These are phyloP conservation scores for Eupithecia subfuscata DNA, from an alignment of 2,888 invertebrate genomes.

Conservation along the genomic window DNA sequence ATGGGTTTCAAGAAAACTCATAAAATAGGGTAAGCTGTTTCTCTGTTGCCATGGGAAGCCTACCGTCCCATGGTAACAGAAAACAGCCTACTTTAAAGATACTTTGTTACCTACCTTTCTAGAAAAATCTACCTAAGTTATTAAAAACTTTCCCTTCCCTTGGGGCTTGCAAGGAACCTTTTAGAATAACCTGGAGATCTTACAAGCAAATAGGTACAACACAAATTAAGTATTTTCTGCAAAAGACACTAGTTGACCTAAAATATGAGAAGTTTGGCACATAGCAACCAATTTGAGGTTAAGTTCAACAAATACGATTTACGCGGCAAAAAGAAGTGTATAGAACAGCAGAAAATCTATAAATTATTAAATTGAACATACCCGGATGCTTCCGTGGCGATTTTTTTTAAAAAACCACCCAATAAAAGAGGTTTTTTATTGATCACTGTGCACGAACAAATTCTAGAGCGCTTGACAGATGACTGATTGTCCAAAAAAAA, in stretches of 20 bases:
- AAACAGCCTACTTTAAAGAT: too few relatives aligned
- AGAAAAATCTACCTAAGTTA: not conserved
- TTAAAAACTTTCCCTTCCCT: not conserved
- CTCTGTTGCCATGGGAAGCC: not conserved
- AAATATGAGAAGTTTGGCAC: constrained; percentile 54
- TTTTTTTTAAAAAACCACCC: constrained; percentile 63
- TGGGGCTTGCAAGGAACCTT: not conserved
- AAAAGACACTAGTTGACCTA: constrained; percentile 76
- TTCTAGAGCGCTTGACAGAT: constrained; percentile 67
- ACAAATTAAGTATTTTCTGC: not conserved
- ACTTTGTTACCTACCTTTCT: not conserved
- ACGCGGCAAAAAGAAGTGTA: constrained; percentile 46
- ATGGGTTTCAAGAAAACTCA: too few relatives aligned
- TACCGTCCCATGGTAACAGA: too few relatives aligned
- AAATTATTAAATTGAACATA: constrained; percentile 59
- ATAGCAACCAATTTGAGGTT: constrained; percentile 57
- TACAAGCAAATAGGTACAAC: not conserved
- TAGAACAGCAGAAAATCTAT: constrained; percentile 37
- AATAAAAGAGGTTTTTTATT: constrained; percentile 63
- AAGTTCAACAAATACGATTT: constrained; percentile 48
- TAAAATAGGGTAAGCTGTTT: not conserved
- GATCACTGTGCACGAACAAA: constrained; percentile 68
- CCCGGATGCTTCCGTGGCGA: constrained; percentile 81
- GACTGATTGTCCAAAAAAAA: constrained; percentile 67
- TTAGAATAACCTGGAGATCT: not conserved